Percentiles rank a stretch among this genome's conserved stretches.
Evolutionary conservation across 2,888 invertebrate genomes (phyloP).

Genomic region (Saturnia japonica): DNA sequence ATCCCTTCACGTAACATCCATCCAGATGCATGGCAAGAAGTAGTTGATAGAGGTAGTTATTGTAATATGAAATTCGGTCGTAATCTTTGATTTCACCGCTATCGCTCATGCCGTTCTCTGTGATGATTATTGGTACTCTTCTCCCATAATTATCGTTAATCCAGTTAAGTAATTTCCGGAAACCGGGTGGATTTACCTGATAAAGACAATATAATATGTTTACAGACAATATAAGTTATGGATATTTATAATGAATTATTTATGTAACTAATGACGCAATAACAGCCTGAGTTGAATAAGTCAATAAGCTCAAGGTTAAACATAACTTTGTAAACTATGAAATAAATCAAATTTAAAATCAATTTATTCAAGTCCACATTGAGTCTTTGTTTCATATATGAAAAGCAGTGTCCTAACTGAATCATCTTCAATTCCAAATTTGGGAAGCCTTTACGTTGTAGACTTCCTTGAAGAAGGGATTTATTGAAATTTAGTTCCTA

Average conservation of each 20-base stretch:
- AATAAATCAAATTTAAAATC: background rate
- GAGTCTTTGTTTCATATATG: background rate
- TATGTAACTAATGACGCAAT: background rate
- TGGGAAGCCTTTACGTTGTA: no score
- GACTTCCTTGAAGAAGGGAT: no score
- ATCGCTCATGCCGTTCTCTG: constrained; percentile 83
- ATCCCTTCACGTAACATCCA: constrained; percentile 73
- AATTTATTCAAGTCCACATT: background rate
- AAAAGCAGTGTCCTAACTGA: no score
- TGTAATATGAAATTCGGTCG: constrained; percentile 78
- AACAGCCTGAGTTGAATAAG: background rate
- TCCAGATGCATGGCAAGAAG: constrained; percentile 66
- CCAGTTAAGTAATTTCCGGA: constrained; percentile 84
- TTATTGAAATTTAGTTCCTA: no score
- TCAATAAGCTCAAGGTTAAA: background rate
- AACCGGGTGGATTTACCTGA: constrained; percentile 82
- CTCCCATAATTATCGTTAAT: constrained; percentile 82
- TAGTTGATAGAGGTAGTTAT: constrained; percentile 69
- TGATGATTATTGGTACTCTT: constrained; percentile 80
- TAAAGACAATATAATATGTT: background rate
- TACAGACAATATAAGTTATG: background rate
- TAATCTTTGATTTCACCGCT: constrained; percentile 62
- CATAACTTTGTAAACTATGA: background rate
- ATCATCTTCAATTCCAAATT: no score
- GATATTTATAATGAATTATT: background rate